Evolutionary conservation across 2,797 vertebrate species (phyloP).

Genomic region (Garrulus glandarius): DNA sequence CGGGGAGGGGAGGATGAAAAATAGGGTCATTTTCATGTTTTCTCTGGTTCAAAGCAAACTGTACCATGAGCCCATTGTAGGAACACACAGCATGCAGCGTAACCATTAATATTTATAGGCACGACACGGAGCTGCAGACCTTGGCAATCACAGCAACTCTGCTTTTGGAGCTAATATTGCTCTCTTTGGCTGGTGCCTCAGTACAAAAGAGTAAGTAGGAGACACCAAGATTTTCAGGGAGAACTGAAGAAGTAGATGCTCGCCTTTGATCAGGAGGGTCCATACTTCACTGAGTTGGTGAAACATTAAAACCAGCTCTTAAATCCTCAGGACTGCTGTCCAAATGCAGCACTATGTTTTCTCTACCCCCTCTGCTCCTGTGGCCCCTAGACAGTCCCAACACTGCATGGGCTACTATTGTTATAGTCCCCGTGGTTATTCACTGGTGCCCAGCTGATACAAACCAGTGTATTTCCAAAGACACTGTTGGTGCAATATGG

Average conservation of each 20-base stretch:
- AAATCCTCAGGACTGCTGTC: background rate
- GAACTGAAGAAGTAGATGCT: background rate
- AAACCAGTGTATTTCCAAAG: background rate
- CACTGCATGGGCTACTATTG: background rate
- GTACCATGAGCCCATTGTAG: background rate
- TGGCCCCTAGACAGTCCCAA: background rate
- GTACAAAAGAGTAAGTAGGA: background rate
- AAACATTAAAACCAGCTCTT: background rate
- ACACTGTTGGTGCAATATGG: rapidly evolving
- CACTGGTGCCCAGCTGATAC: background rate
- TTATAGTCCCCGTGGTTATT: background rate
- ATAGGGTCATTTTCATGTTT: conserved; percentile 52
- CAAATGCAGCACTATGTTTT: background rate
- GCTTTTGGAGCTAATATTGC: background rate
- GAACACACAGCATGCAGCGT: background rate
- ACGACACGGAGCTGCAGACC: conserved; percentile 1
- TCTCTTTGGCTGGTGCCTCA: background rate
- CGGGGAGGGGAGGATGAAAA: background rate
- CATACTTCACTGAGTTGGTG: background rate
- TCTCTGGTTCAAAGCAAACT: conserved; percentile 41
- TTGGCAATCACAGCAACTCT: conserved; percentile 28
- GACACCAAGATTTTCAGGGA: background rate
- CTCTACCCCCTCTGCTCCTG: background rate
- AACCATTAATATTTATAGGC: conserved; percentile 58
- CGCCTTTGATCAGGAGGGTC: background rate